phyloP scores from a whole-genome alignment of 2,888 invertebrate genomes.

The Acrobasis repandana region DNA sequence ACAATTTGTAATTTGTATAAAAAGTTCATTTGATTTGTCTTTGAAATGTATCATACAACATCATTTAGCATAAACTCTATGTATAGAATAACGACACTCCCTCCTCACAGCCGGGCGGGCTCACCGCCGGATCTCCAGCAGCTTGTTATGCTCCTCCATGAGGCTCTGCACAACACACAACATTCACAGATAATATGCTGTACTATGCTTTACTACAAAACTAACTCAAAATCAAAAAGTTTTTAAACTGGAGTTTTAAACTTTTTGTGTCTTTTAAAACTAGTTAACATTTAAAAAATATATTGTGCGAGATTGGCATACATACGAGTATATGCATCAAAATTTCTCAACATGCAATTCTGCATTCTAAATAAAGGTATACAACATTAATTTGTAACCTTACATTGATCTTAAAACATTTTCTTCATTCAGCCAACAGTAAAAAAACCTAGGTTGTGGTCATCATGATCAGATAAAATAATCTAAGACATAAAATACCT shows the following conservation, averaged over 20 bases:
- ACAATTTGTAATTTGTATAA: slow-evolving; percentile 16
- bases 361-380: too few species aligned
- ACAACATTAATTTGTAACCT: too few species aligned
- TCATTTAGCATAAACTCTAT: not conserved
- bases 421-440: not conserved
- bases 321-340: too few species aligned
- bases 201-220: not conserved
- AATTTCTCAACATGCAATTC: too few species aligned
- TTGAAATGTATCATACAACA: not conserved
- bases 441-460: not conserved
- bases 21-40: slow-evolving; percentile 19
- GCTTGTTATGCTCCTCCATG: slow-evolving; percentile 82
- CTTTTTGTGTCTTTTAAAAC: too few species aligned
- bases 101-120: slow-evolving; percentile 15
- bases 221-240: not conserved
- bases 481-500: not conserved
- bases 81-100: slow-evolving; percentile 31
- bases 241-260: too few species aligned
- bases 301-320: too few species aligned
- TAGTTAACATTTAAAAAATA: too few species aligned
- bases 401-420: not conserved
- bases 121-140: slow-evolving; percentile 66
- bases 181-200: not conserved
- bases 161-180: slow-evolving; percentile 73
- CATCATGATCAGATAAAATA: not conserved